Base-by-base conservation (phyloP, 2,888 invertebrate species). In the Artemia sinica region DNA sequence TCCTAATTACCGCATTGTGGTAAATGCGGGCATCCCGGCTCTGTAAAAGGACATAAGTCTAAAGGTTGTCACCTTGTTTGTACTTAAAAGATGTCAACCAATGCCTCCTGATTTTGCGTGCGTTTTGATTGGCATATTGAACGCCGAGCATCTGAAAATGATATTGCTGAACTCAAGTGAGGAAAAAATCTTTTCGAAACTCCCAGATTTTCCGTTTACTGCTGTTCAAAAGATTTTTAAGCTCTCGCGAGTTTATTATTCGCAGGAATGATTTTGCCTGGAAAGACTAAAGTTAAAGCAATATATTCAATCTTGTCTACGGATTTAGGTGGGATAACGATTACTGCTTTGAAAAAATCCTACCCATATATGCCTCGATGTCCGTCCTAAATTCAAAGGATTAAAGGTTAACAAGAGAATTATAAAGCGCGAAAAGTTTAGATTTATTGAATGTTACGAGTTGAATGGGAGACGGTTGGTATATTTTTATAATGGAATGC, bases 291-390 rank as follows among this genome's bases (percentile, higher is more conserved):
- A 63, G 8, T n/a, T 71, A 14, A 13, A 51, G 28, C n/a, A 48
- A 13, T 73, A 72, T 77, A 78, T 66, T 75, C 87, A 86, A 83
- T 87, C 72, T 83, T 88, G 78, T 80, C 81, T 0, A 80, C 79
- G 70, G 83, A 85, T 74, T 76, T 90, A 68, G 83, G 72, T 91
- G 91, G 91, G 82, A 85, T 4, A 84, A 86, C 74, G 81, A 84
- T 50, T 89, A 90, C 76, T 82, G 86, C 58, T 85, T 89, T 72
- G 85, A 86, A 74, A 90, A 89, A 76, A 84, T 88, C 73, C 79
- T 89, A 70, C 88, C 89, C 0, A 76, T 90, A 65, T 76, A 86
- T 41, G 88, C n/a, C 88, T 0, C 82, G 89, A 73, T 89, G 88
- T 87, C 88, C 75, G 77, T 87, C 49, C 76, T 82, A 71, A 80